phyloP scores from a whole-genome alignment of 2,113 vertebrate species.

The Marcusenius ussheri region DNA sequence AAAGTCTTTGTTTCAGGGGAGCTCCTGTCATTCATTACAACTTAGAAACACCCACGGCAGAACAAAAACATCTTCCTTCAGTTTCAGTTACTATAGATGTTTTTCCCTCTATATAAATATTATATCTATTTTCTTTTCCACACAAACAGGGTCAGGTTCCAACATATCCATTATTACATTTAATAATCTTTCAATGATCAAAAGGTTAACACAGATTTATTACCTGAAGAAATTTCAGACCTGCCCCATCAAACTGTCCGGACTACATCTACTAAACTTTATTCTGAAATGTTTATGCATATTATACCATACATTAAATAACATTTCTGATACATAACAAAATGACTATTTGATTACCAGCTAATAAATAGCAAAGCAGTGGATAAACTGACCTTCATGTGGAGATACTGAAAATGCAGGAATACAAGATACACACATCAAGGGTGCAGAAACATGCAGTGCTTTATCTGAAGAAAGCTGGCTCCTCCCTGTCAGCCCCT shows the following conservation, averaged over 20 bases:
- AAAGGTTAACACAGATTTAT: not conserved
- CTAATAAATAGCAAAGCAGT: not conserved
- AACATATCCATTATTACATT: not conserved
- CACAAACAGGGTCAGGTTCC: not conserved
- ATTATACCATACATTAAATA: not conserved
- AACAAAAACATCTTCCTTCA: not conserved
- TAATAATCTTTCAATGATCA: not conserved
- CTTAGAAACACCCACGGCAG: not conserved
- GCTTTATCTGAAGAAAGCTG: not conserved
- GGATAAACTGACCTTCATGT: not conserved
- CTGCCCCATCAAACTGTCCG: not conserved
- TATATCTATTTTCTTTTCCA: not conserved
- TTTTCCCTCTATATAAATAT: not conserved
- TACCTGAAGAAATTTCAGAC: not conserved
- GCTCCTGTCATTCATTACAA: not conserved
- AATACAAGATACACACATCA: not conserved
- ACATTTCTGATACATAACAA: not conserved
- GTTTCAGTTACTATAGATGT: not conserved
- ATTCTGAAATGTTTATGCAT: not conserved
- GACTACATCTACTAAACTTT: not conserved
- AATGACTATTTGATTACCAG: not conserved
- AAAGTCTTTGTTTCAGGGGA: not conserved
- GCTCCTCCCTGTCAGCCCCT: not conserved
- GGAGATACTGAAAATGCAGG: not conserved
- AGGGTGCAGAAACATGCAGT: not conserved